A percentile compares a stretch with the other conserved stretches of the same genome.
Evolutionary conservation across 1,140 invertebrate genomes (phyloP).

Genomic region (Leguminivora glycinivorella): DNA sequence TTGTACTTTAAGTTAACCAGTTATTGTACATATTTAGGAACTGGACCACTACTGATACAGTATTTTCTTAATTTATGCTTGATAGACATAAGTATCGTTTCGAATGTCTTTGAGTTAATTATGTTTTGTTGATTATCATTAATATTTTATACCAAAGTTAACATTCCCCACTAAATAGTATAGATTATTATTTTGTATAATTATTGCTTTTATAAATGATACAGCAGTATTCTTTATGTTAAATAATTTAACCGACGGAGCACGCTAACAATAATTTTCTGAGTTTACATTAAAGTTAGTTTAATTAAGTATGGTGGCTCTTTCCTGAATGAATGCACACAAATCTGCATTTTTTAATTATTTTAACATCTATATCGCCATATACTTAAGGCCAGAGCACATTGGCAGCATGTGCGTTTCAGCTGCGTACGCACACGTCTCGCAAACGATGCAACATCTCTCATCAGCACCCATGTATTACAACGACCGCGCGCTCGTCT

Average conservation of each 20-base stretch:
- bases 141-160: slow-evolving; percentile 79
- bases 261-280: slow-evolving; percentile 60
- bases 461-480: too few relatives aligned
- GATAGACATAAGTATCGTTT: slow-evolving; percentile 63
- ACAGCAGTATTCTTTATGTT: slow-evolving; percentile 65
- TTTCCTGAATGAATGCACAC: neutral
- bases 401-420: too few relatives aligned
- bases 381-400: too few relatives aligned
- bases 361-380: slow-evolving; percentile 21
- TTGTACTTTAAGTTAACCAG: slow-evolving; percentile 55
- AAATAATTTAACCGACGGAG: slow-evolving; percentile 47
- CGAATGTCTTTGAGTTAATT: slow-evolving; percentile 71
- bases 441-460: too few relatives aligned
- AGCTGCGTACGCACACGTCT: too few relatives aligned
- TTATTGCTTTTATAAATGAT: slow-evolving; percentile 52
- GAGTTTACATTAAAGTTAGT: slow-evolving; percentile 63
- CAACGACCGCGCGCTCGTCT: too few relatives aligned
- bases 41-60: slow-evolving; percentile 67
- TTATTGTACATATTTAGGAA: slow-evolving; percentile 71
- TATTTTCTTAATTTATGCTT: slow-evolving; percentile 77
- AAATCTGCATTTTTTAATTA: neutral
- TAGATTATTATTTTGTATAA: slow-evolving; percentile 60
- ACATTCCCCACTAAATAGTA: slow-evolving; percentile 77
- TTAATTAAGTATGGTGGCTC: slow-evolving; percentile 17
- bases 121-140: slow-evolving; percentile 77